Evolutionary conservation across 1,140 invertebrate genomes (phyloP), one percentile per base, ranked within the genome.

Genomic region (Cydia splendana): DNA sequence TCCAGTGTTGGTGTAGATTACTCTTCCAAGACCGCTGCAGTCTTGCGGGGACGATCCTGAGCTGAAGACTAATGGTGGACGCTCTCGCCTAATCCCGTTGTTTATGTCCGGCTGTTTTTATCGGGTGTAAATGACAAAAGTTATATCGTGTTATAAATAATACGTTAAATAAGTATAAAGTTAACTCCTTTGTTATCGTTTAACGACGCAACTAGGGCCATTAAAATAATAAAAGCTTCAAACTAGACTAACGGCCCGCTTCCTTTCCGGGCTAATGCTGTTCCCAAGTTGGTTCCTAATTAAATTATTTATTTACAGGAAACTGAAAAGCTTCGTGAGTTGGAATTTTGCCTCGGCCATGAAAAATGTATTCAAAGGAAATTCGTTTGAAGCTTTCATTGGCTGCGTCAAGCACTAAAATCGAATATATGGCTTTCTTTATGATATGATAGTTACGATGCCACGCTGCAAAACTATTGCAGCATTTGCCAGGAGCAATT

Each of bases 121-220:
- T 78, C 67, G 53, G 48, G 24, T 73, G 65, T 78, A 75, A 65
- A 62, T 74, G 71, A 75, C n/a, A 78, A 77, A 81, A 79, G 76
- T 76, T 76, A 79, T 71, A 71, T 42, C 67, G n/a, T 42, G 67
- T 71, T 71, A 71, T 71, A 71, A 71, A 71, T 71, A 71, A 28
- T 71, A 71, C 30, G 67, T 71, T 71, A 45, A 71, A 38, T 38
- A 71, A 38, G 38, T 81, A 78, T 79, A 80, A 82, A 81, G 79
- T 82, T 80, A 78, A 65, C 75, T 69, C 67, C 65, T 83, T 80
- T 79, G 78, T 81, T 83, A 82, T 80, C 82, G 82, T 76, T 12
- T 83, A 86, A 86, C 78, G 83, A 82, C 80, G 75, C 74, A 85
- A 86, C 85, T 85, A 83, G 81, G 79, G 69, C 80, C 81, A 83